Percentiles rank a stretch among this genome's conserved stretches.
These are phyloP conservation scores for Neodiprion pinetum DNA, from an alignment of 1,140 invertebrate species.

Conservation along the genomic window DNA sequence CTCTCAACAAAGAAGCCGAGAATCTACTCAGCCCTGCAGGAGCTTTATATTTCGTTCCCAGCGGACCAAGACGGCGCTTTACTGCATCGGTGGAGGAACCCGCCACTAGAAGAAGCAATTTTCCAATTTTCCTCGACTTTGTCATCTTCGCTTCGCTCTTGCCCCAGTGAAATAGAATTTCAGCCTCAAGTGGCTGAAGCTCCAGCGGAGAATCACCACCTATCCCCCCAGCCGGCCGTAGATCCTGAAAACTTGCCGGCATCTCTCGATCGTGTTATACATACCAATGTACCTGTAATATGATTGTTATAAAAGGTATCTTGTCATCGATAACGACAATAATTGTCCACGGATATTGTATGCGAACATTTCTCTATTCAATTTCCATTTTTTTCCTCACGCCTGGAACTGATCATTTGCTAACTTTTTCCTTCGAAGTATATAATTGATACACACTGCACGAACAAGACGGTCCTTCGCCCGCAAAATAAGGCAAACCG, in stretches of 20 bases:
- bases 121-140: slow-evolving; percentile 62
- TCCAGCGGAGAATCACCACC: not conserved
- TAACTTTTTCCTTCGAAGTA: no score
- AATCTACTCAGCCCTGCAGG: slow-evolving; percentile 52
- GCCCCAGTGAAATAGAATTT: slow-evolving; percentile 59
- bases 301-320: no score
- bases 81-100: slow-evolving; percentile 32
- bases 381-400: no score
- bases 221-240: no score
- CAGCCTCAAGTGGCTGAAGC: slow-evolving; percentile 38
- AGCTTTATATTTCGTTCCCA: slow-evolving; percentile 23
- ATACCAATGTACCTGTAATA: no score
- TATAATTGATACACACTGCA: no score
- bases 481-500: not conserved
- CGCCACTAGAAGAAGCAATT: slow-evolving; percentile 52
- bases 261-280: no score
- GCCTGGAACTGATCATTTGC: no score
- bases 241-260: not conserved
- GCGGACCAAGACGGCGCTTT: slow-evolving; percentile 22
- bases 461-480: not conserved
- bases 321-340: no score
- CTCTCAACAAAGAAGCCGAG: slow-evolving; percentile 43
- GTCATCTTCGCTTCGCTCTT: slow-evolving; percentile 62
- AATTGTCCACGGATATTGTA: no score
- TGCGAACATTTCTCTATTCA: no score